Evolutionary conservation across 2,797 vertebrate genomes (phyloP).

Genomic region (Hozukius guyotensis): DNA sequence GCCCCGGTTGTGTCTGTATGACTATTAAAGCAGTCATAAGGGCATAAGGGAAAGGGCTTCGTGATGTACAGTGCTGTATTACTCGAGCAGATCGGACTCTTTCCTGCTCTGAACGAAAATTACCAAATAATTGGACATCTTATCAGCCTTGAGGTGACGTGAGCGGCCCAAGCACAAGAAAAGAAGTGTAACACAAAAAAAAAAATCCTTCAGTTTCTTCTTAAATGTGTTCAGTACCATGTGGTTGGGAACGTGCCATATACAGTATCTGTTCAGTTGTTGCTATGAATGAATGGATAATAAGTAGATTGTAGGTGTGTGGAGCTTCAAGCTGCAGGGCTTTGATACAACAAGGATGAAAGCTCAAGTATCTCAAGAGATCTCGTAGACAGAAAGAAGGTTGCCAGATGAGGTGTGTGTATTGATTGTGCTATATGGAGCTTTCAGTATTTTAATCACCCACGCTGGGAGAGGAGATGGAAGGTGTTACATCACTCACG

Average conservation of each 20-base stretch:
- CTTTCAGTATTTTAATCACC: constrained; percentile 70
- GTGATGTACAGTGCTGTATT: constrained; percentile 52
- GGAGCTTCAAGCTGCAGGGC: constrained; percentile 12
- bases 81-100: constrained; percentile 61
- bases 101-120: constrained; percentile 72
- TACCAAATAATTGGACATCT: constrained; percentile 79
- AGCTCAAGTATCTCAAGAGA: constrained; percentile 32
- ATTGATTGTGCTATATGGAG: constrained; percentile 61
- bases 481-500: constrained; percentile 44
- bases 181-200: constrained; percentile 43
- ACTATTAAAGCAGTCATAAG: constrained; percentile 53
- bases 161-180: constrained; percentile 63
- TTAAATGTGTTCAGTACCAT: constrained; percentile 63
- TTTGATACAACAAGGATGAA: constrained; percentile 15
- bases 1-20: constrained; percentile 47
- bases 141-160: constrained; percentile 71
- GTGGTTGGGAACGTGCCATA: constrained; percentile 58
- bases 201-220: constrained; percentile 54
- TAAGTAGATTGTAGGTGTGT: constrained; percentile 9
- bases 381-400: constrained; percentile 26
- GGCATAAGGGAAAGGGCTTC: constrained; percentile 76
- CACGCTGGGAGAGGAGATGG: constrained; percentile 38
- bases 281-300: constrained; percentile 37
- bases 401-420: constrained; percentile 40
- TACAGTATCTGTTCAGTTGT: constrained; percentile 25